Evolutionary conservation across 64 coral and sea anemone genomes (phyloP), one percentile per base, ranked within the genome.

Genomic region (Actinia tenebrosa): DNA sequence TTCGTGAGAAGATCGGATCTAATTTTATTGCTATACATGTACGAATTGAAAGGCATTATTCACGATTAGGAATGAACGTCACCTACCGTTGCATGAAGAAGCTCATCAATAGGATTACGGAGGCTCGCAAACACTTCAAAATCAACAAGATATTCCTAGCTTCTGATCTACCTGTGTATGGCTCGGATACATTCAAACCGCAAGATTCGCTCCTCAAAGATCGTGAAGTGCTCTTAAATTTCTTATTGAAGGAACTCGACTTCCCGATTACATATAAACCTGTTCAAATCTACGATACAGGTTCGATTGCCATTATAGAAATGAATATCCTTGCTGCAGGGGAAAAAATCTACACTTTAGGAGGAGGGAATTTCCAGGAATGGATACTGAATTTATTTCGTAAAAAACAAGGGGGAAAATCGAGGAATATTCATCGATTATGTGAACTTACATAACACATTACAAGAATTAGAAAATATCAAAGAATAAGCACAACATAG

Each of bases 281-380:
- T 18, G 86, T 71, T 79, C 89, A 89, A 16, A 30, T 92, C 53
- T 99, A 95, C 58, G 97, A 99, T 77, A 95, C 60, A 15, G 97
- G 97, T 44, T 86, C 97, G 43, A 88, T 92, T n/a, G 97, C 97
- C 2, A 99, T 99, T 20, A 79, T 99, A 8, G 97, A 99, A 42
- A 99, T 99, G 91, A 93, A 99, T 86, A 99, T 99, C 56, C 88
- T 99, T 10, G 88, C 97, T 30, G 89, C 94, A 62, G 97, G 93
- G 22, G 83, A 78, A 16, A 84, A 88, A 71, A 86, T 99, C 47
- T 90, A 95, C 79, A 99, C 97, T 13, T 54, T 99, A 44, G 97
- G 97, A 17, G 89, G 93, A 64, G 97, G 97, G 14, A 99, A 99
- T 90, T 99, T 92, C 86, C 97, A 99, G 82, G 91, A 99, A 50